Evolutionary conservation across 2,797 vertebrate genomes (phyloP).

Genomic region (Sebastolobus alascanus): DNA sequence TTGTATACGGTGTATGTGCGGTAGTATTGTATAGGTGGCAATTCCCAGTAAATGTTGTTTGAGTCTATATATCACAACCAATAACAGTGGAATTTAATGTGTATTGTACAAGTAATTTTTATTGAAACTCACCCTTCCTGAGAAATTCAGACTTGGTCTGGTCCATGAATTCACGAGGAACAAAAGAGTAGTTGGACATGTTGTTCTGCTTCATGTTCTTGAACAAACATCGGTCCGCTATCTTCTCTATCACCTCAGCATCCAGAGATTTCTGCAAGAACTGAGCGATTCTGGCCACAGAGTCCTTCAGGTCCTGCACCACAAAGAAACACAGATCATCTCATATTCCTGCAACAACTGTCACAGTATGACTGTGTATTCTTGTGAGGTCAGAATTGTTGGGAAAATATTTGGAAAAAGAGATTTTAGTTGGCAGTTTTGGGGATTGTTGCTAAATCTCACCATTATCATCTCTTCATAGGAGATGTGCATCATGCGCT

Average conservation of each 20-base stretch:
- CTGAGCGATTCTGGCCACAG: constrained; percentile 69
- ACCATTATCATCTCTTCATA: constrained; percentile 85
- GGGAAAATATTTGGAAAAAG: not conserved
- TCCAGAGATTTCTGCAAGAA: constrained; percentile 79
- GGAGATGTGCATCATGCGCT: constrained; percentile 74
- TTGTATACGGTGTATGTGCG: too few relatives aligned
- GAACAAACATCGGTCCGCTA: constrained; percentile 80
- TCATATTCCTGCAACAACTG: not conserved
- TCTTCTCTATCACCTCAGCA: constrained; percentile 65
- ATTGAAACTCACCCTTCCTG: constrained; percentile 79
- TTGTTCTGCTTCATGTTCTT: constrained; percentile 86
- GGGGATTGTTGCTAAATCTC: constrained; percentile 6
- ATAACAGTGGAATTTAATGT: not conserved
- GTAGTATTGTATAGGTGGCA: too few relatives aligned
- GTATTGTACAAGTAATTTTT: not conserved
- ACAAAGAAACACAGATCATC: constrained; percentile 10
- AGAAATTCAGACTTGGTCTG: constrained; percentile 80
- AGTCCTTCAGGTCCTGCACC: constrained; percentile 77
- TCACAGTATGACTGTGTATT: too few relatives aligned
- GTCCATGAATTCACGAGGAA: constrained; percentile 74
- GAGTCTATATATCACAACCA: not conserved
- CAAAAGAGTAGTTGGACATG: constrained; percentile 85
- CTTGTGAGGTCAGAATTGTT: not conserved
- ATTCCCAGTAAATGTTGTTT: not conserved
- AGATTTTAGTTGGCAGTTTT: too few relatives aligned